Evolutionary conservation across 1,140 invertebrate genomes (phyloP).

Genomic region (Popillia japonica): DNA sequence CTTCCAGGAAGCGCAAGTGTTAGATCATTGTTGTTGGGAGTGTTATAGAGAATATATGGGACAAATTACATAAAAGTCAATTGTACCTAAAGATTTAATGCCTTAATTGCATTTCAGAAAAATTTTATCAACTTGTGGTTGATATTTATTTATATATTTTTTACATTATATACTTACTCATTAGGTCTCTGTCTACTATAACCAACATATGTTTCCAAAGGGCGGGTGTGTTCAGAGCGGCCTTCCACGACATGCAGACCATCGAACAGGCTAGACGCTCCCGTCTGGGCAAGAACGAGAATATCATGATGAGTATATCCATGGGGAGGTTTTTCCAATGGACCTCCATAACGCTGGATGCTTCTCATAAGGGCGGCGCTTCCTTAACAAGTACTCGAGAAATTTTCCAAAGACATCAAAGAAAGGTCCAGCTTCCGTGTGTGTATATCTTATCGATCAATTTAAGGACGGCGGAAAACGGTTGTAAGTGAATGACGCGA

Average conservation of each 20-base stretch:
- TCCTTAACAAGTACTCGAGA: neutral
- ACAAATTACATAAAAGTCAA: too few species aligned
- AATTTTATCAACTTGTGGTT: too few species aligned
- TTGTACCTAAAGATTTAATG: too few species aligned
- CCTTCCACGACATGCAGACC: constrained; percentile 47
- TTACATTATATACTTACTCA: constrained; percentile 42
- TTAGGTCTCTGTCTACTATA: constrained; percentile 47
- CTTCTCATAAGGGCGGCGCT: constrained; percentile 17
- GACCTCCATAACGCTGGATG: neutral
- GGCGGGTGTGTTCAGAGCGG: constrained; percentile 39
- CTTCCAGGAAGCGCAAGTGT: too few species aligned
- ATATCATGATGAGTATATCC: constrained; percentile 46
- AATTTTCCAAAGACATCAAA: constrained; percentile 12
- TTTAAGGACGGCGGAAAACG: neutral
- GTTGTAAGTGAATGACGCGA: neutral
- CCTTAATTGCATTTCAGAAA: too few species aligned
- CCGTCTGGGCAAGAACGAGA: constrained; percentile 44
- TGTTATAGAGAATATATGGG: too few species aligned
- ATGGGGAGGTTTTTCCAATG: constrained; percentile 44
- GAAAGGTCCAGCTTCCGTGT: neutral
- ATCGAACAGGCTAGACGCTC: constrained; percentile 48
- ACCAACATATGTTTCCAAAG: constrained; percentile 50
- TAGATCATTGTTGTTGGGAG: too few species aligned
- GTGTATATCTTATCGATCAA: neutral
- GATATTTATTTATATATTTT: too few species aligned